Conservation (phyloP, 1,140 invertebrate genomes). For the Magallana angulata region DNA sequence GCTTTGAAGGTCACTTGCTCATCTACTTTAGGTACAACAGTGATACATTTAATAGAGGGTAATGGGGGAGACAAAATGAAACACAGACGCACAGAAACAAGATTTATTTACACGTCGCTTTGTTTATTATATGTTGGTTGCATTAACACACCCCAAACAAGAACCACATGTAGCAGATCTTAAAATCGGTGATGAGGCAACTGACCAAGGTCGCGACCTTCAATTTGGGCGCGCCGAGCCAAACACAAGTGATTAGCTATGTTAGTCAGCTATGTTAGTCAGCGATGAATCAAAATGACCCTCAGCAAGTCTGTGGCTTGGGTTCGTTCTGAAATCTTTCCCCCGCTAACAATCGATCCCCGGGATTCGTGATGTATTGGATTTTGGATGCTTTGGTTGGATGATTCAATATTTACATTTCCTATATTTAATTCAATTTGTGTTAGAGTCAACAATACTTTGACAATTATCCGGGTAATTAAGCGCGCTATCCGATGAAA, state of each 20-base stretch:
- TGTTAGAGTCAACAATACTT: slow-evolving; percentile 20
- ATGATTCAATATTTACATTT: slow-evolving; percentile 38
- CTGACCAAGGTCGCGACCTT: background rate
- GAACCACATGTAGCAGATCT: background rate
- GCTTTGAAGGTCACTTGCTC: too few species aligned
- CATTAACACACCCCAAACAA: background rate
- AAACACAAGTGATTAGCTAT: background rate
- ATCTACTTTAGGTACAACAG: too few species aligned
- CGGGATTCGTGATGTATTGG: slow-evolving; percentile 14
- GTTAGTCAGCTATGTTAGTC: background rate
- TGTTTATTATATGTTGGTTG: too few species aligned
- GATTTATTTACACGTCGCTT: too few species aligned
- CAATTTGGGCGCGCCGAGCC: background rate
- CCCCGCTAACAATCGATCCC: background rate
- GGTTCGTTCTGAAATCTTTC: background rate
- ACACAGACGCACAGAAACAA: too few species aligned
- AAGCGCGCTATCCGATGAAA: background rate
- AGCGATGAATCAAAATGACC: slow-evolving; percentile 8
- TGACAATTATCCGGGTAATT: slow-evolving; percentile 35
- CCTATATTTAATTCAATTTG: slow-evolving; percentile 38
- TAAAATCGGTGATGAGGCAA: background rate
- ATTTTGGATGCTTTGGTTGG: background rate
- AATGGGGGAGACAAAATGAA: too few species aligned
- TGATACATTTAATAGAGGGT: too few species aligned
- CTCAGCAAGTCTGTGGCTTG: background rate